Conservation (phyloP, 2,113 vertebrate genomes). For the Syrrhaptes paradoxus region DNA sequence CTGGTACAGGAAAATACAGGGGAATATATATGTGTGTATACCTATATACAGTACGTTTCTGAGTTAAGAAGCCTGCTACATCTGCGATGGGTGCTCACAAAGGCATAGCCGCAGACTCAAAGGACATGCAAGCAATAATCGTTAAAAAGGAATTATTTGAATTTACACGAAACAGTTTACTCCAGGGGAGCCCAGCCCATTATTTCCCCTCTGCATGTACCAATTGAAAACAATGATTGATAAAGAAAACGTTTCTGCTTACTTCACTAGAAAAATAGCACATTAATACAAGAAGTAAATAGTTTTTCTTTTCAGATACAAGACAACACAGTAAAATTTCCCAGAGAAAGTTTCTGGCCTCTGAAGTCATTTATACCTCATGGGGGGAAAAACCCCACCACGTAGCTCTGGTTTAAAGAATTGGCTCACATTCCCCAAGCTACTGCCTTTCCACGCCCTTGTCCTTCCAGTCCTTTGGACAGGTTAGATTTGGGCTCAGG, state of each 20-base stretch:
- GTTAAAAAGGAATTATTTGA: not conserved
- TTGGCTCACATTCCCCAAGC: not conserved
- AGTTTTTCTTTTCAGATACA: not conserved
- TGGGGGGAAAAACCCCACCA: accelerated
- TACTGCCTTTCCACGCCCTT: not conserved
- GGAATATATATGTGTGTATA: not conserved
- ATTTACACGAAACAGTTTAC: not conserved
- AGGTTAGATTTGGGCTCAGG: not conserved
- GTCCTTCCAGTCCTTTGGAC: not conserved
- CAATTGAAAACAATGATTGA: not conserved
- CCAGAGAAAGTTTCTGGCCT: not conserved
- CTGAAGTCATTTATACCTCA: not conserved
- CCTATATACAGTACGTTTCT: not conserved
- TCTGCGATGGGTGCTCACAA: not conserved
- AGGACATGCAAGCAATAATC: not conserved
- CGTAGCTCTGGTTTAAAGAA: not conserved
- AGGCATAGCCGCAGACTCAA: not conserved
- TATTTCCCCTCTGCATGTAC: not conserved
- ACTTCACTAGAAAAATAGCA: not conserved
- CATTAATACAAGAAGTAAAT: not conserved
- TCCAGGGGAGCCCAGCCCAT: not conserved
- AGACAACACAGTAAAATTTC: not conserved
- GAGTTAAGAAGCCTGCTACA: not conserved
- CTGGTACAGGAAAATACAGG: not conserved
- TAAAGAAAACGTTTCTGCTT: not conserved